These are phyloP conservation scores for Melanotaenia duboulayi DNA, from an alignment of 2,113 vertebrate genomes.

Conservation along the genomic window DNA sequence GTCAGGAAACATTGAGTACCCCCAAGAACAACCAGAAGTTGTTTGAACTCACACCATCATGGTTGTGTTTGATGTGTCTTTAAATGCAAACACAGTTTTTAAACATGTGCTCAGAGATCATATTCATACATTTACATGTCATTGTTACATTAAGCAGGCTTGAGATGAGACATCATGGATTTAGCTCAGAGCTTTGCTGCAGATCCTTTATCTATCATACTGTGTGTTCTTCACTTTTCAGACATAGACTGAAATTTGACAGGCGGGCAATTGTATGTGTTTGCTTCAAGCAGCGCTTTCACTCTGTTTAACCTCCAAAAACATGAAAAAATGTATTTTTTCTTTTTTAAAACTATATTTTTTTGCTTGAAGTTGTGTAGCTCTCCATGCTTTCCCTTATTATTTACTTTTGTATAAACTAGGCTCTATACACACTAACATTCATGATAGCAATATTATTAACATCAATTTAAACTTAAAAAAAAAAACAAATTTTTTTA, in stretches of 20 bases:
- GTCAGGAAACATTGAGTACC: slow-evolving; percentile 59
- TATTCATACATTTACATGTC: slow-evolving; percentile 30
- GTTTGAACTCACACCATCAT: slow-evolving; percentile 24
- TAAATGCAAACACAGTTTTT: slow-evolving; percentile 42
- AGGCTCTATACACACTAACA: too few relatives aligned
- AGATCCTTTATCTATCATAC: slow-evolving; percentile 36
- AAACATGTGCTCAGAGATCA: slow-evolving; percentile 33
- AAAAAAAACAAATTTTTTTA: too few relatives aligned
- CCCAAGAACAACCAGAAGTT: slow-evolving; percentile 43
- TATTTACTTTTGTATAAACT: neutral
- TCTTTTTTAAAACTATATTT: neutral
- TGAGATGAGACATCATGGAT: slow-evolving; percentile 34
- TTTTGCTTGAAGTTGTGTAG: neutral
- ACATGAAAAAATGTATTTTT: neutral
- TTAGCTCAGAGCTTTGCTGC: slow-evolving; percentile 30
- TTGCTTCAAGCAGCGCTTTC: slow-evolving; percentile 44
- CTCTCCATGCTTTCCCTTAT: neutral
- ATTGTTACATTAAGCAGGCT: slow-evolving; percentile 31
- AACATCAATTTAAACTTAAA: too few relatives aligned
- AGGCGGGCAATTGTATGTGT: slow-evolving; percentile 20
- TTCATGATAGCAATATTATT: too few relatives aligned
- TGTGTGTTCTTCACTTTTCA: slow-evolving; percentile 28
- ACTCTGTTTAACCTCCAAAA: slow-evolving; percentile 29
- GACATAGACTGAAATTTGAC: slow-evolving; percentile 36
- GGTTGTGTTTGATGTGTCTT: slow-evolving; percentile 42